These are phyloP conservation scores for Eubasilissa regina DNA, from an alignment of 1,140 invertebrate genomes.

Conservation along the genomic window DNA sequence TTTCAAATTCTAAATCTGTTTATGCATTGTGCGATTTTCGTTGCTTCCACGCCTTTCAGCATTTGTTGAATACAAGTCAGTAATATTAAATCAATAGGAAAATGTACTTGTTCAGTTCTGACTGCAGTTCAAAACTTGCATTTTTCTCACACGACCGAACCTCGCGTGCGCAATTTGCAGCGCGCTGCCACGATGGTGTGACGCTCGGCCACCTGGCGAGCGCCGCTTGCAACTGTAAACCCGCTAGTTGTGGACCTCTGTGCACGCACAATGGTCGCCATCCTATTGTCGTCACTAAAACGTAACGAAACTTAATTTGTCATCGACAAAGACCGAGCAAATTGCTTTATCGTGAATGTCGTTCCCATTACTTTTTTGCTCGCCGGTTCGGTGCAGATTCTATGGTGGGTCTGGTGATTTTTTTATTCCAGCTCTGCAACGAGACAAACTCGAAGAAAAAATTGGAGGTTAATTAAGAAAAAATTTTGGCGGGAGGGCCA, in stretches of 20 bases:
- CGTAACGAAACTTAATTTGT: slow-evolving; percentile 60
- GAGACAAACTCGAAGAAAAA: slow-evolving; percentile 24
- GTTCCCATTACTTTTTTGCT: slow-evolving; percentile 54
- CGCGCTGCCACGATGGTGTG: no score
- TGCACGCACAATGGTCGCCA: slow-evolving; percentile 28
- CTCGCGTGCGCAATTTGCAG: no score
- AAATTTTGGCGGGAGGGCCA: slow-evolving; percentile 1
- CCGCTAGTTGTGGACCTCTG: background rate
- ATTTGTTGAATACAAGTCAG: no score
- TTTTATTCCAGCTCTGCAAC: background rate
- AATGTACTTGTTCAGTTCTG: no score
- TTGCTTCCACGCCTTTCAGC: no score
- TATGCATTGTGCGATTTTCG: no score
- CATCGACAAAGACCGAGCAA: slow-evolving; percentile 58
- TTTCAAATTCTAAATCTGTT: no score
- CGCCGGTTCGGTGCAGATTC: slow-evolving; percentile 1
- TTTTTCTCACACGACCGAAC: no score
- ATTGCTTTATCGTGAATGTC: slow-evolving; percentile 58
- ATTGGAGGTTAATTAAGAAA: slow-evolving; percentile 29
- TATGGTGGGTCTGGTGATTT: slow-evolving; percentile 2
- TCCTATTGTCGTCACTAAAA: slow-evolving; percentile 50
- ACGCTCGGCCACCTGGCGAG: no score
- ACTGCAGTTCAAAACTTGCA: no score
- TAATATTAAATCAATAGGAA: no score
- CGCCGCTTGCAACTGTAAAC: background rate